Evolutionary conservation across 2,888 invertebrate genomes (phyloP).

Genomic region (Zaprionus lineosus): DNA sequence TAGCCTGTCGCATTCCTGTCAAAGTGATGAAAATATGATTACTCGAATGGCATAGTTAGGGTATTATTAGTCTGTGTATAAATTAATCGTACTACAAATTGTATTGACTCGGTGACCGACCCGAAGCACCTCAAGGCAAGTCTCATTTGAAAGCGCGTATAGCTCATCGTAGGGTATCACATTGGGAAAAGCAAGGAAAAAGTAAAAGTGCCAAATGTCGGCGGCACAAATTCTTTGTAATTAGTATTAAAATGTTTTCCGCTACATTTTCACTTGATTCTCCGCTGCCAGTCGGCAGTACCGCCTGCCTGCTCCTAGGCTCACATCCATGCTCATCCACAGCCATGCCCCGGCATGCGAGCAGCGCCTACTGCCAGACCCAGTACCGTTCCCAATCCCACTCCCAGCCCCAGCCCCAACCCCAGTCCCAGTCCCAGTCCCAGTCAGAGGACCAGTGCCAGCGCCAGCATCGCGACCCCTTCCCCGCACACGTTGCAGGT

Average conservation of each 20-base stretch:
- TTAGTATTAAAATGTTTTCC: constrained; percentile 78
- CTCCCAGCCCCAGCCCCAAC: neutral
- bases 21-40: too few species aligned
- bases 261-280: constrained; percentile 77
- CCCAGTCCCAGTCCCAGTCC: neutral
- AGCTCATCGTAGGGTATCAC: constrained; percentile 20
- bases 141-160: neutral
- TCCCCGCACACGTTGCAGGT: constrained; percentile 8
- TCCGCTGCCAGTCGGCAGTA: constrained; percentile 38
- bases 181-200: constrained; percentile 32
- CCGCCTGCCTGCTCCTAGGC: constrained; percentile 13
- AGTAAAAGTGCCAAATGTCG: constrained; percentile 63
- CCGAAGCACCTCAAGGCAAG: too few species aligned
- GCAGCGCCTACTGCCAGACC: too few species aligned
- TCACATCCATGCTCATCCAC: constrained; percentile 7
- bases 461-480: constrained; percentile 17
- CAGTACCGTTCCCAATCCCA: constrained; percentile 5
- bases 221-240: constrained; percentile 79
- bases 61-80: too few species aligned
- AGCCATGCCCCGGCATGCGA: too few species aligned
- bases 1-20: too few species aligned
- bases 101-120: too few species aligned
- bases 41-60: too few species aligned
- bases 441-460: constrained; percentile 24
- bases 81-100: too few species aligned